phyloP scores from a whole-genome alignment of 2,888 invertebrate genomes.

The Ditula angustiorana region DNA sequence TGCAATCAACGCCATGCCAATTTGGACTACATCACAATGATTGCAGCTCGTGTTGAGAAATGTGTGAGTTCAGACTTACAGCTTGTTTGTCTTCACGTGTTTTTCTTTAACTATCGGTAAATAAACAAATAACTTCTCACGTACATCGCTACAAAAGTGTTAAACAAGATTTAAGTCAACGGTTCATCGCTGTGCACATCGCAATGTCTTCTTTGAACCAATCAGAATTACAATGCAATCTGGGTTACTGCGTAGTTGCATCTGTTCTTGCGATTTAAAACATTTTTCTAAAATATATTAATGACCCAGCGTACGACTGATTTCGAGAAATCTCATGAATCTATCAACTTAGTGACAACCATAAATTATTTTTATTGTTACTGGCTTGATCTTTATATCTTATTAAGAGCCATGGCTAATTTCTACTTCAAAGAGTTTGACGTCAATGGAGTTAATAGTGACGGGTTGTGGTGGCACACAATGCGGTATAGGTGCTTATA shows the following conservation, averaged over 20 bases:
- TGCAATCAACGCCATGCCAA: constrained; percentile 33
- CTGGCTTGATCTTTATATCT: constrained; percentile 47
- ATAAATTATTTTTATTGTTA: constrained; percentile 35
- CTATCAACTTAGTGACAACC: constrained; percentile 17
- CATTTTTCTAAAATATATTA: constrained; percentile 21
- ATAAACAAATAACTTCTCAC: background rate
- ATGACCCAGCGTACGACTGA: constrained; percentile 17
- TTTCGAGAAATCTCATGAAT: constrained; percentile 22
- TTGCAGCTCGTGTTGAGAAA: constrained; percentile 13
- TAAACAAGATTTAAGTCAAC: background rate
- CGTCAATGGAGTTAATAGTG: constrained; percentile 41
- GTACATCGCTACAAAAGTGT: background rate
- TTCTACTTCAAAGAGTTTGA: constrained; percentile 52
- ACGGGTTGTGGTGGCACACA: background rate
- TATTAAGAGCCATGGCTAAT: constrained; percentile 52
- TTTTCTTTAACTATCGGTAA: background rate
- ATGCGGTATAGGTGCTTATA: constrained; percentile 15
- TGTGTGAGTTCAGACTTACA: constrained; percentile 18
- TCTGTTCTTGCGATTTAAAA: background rate
- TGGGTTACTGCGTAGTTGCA: no score
- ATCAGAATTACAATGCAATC: background rate
- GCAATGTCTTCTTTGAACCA: no score
- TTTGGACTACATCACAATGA: constrained; percentile 26
- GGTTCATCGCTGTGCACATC: background rate
- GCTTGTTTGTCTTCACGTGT: constrained; percentile 8